Evolutionary conservation across 2,888 invertebrate genomes (phyloP).

Genomic region (Steromphala cineraria): DNA sequence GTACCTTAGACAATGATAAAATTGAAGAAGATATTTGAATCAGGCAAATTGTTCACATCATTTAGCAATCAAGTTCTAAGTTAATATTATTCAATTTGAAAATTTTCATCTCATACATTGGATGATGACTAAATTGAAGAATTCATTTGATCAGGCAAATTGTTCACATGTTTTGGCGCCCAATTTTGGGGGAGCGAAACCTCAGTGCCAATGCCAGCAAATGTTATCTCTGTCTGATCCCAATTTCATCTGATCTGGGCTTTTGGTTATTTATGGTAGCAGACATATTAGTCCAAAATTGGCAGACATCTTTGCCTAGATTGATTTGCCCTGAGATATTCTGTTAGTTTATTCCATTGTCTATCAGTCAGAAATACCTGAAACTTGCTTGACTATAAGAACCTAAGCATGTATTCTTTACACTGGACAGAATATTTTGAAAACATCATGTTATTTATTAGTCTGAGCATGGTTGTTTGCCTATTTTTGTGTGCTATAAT

Average conservation of each 20-base stretch:
- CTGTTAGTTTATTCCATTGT: background rate
- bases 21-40: too few relatives aligned
- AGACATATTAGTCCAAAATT: background rate
- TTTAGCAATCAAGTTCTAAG: background rate
- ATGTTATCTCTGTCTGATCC: background rate
- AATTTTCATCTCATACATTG: too few relatives aligned
- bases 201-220: background rate
- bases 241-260: background rate
- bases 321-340: background rate
- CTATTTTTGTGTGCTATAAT: too few relatives aligned
- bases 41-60: background rate
- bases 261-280: background rate
- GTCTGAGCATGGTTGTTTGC: too few relatives aligned
- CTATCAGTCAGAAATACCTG: too few relatives aligned
- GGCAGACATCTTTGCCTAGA: background rate
- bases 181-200: background rate
- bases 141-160: background rate
- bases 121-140: too few relatives aligned
- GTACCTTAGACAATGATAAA: too few relatives aligned
- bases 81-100: too few relatives aligned
- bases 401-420: too few relatives aligned
- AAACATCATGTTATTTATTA: too few relatives aligned
- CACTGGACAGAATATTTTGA: too few relatives aligned
- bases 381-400: too few relatives aligned
- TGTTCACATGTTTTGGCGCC: background rate